A percentile compares a stretch with the other conserved stretches of the same genome.
phyloP scores from a whole-genome alignment of 2,113 vertebrate genomes.

The Notothenia coriiceps region DNA sequence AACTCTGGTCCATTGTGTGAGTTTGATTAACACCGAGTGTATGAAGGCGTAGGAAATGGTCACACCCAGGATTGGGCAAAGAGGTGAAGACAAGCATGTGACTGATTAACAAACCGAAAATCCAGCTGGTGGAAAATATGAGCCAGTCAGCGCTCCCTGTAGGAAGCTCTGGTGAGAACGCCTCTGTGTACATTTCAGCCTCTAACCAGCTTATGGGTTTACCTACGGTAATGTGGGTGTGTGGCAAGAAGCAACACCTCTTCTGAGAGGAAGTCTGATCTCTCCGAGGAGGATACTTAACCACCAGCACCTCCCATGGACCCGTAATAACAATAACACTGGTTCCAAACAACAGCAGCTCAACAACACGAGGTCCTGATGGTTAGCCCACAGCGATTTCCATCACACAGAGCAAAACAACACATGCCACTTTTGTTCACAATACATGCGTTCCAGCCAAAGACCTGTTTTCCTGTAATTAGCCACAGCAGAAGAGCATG shows the following conservation, averaged over 20 bases:
- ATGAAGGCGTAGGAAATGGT: constrained; percentile 61
- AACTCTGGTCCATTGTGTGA: constrained; percentile 65
- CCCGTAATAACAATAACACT: constrained; percentile 22
- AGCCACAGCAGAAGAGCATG: constrained; percentile 22
- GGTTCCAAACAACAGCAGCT: constrained; percentile 5
- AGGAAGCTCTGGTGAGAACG: neutral
- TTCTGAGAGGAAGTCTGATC: constrained; percentile 22
- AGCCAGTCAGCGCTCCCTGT: constrained; percentile 1
- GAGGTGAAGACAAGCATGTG: constrained; percentile 47
- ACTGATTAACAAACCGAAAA: constrained; percentile 27
- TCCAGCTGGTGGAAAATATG: constrained; percentile 45
- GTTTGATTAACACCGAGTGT: constrained; percentile 53
- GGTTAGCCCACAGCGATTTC: neutral
- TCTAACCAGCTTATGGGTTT: constrained; percentile 28
- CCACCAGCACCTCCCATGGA: neutral
- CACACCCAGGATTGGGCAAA: constrained; percentile 47
- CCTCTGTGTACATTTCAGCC: constrained; percentile 21
- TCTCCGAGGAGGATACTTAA: constrained; percentile 31
- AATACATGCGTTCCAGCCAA: neutral
- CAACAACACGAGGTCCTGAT: neutral
- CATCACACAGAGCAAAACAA: neutral
- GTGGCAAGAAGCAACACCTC: constrained; percentile 13
- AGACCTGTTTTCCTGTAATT: constrained; percentile 13
- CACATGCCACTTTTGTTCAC: too few relatives aligned
- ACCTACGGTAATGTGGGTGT: neutral